Evolutionary conservation across 2,113 vertebrate species (phyloP).

Genomic region (cat (Felis catus)): DNA sequence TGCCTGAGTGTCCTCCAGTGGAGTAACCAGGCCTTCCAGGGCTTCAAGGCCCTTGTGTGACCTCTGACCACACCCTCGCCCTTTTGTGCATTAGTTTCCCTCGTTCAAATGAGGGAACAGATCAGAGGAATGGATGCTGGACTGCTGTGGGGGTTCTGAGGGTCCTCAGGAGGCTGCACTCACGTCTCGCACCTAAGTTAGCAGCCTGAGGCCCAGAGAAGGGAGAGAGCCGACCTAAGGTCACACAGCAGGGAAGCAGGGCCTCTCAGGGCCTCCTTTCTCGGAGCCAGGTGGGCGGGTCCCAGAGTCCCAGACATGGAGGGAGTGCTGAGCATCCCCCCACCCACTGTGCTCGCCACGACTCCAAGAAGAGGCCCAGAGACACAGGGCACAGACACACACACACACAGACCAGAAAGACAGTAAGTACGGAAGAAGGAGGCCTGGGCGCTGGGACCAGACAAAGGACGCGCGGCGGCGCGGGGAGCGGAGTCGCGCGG

Average conservation of each 20-base stretch:
- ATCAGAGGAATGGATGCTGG: not conserved
- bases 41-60: slow-evolving; percentile 25
- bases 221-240: not conserved
- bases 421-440: slow-evolving; percentile 22
- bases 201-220: not conserved
- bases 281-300: slow-evolving; percentile 34
- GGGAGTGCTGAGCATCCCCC: not conserved
- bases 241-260: not conserved
- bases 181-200: not conserved
- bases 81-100: slow-evolving; percentile 44
- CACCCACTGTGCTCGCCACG: not conserved
- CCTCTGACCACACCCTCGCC: slow-evolving; percentile 69
- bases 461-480: slow-evolving; percentile 73
- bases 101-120: not conserved
- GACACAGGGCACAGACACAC: not conserved
- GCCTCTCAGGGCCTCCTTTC: not conserved
- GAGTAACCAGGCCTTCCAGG: not conserved
- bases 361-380: not conserved
- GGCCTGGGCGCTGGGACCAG: slow-evolving; percentile 62
- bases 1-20: not conserved
- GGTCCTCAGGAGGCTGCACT: not conserved
- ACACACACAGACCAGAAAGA: not conserved
- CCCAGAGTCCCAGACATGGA: not conserved
- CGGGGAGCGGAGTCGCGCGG: slow-evolving; percentile 55
- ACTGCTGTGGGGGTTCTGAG: not conserved